phyloP scores from a whole-genome alignment of 1,140 invertebrate genomes.

The Phortica variegata region DNA sequence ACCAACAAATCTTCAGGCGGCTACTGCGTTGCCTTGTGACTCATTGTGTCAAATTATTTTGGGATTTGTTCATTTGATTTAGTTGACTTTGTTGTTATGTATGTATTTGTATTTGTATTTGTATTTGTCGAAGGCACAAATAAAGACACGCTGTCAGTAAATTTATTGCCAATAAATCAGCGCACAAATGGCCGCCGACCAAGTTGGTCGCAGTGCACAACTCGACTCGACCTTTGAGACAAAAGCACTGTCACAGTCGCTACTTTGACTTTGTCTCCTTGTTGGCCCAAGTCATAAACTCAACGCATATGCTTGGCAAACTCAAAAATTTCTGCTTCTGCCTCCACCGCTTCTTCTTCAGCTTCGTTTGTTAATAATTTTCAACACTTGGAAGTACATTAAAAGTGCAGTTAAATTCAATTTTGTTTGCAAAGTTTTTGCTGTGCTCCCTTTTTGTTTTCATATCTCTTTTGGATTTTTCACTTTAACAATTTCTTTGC shows the following conservation, averaged over 20 bases:
- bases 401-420: conserved; percentile 52
- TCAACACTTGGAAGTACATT: neutral
- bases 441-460: no score
- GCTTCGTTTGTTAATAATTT: no score
- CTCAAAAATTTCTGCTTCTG: no score
- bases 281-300: conserved; percentile 50
- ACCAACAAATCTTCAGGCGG: no score
- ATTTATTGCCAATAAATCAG: conserved; percentile 55
- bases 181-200: conserved; percentile 38
- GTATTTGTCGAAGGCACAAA: neutral
- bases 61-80: conserved; percentile 44
- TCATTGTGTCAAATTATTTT: conserved; percentile 54
- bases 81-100: no score
- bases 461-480: no score
- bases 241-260: neutral
- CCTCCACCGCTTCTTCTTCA: no score
- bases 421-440: conserved; percentile 14
- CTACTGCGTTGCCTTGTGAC: conserved; percentile 25
- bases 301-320: conserved; percentile 42
- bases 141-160: conserved; percentile 37
- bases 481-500: no score
- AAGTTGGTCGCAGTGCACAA: no score
- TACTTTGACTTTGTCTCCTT: neutral
- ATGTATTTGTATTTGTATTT: conserved; percentile 36
- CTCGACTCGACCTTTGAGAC: neutral